Percentiles rank a stretch among this genome's conserved stretches.
Evolutionary conservation across 2,888 invertebrate genomes (phyloP).

Genomic region (Mimachlamys varia): DNA sequence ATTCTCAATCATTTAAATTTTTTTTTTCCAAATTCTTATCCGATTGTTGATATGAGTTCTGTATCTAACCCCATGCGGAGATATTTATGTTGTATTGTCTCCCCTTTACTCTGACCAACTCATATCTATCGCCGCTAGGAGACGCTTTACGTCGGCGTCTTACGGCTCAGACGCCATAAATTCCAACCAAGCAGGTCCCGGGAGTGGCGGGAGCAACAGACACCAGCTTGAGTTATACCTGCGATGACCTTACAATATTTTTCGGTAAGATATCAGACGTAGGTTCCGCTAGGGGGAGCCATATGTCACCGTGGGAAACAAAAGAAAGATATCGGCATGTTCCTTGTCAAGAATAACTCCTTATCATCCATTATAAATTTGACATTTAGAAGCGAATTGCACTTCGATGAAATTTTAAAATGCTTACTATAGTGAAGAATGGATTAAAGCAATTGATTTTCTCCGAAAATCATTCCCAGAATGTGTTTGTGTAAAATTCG

Average conservation of each 20-base stretch:
- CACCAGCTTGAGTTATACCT: not conserved
- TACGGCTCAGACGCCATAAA: not conserved
- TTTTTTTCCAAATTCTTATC: not conserved
- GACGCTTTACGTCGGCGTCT: not conserved
- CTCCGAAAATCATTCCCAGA: conserved; percentile 7
- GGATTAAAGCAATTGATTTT: conserved; percentile 16
- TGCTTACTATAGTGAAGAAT: conserved; percentile 28
- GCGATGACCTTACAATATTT: not conserved
- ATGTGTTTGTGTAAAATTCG: conserved; percentile 18
- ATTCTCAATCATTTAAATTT: not conserved
- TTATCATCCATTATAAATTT: conserved; percentile 26
- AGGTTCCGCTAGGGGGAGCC: conserved; percentile 19
- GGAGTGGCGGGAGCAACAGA: not conserved
- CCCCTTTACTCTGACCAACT: not conserved
- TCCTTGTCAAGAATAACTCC: conserved; percentile 24
- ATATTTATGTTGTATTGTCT: conserved; percentile 9
- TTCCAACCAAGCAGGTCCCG: not conserved
- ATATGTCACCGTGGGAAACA: conserved; percentile 30
- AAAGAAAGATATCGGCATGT: not conserved
- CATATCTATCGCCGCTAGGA: not conserved
- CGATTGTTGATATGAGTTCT: not conserved
- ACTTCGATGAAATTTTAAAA: not conserved
- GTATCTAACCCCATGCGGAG: not conserved
- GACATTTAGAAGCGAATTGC: not conserved
- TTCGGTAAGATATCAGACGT: conserved; percentile 23